A percentile compares a stretch with the other conserved stretches of the same genome.
phyloP scores from a whole-genome alignment of 2,888 invertebrate species.

The Prostheceraeus crozeri region DNA sequence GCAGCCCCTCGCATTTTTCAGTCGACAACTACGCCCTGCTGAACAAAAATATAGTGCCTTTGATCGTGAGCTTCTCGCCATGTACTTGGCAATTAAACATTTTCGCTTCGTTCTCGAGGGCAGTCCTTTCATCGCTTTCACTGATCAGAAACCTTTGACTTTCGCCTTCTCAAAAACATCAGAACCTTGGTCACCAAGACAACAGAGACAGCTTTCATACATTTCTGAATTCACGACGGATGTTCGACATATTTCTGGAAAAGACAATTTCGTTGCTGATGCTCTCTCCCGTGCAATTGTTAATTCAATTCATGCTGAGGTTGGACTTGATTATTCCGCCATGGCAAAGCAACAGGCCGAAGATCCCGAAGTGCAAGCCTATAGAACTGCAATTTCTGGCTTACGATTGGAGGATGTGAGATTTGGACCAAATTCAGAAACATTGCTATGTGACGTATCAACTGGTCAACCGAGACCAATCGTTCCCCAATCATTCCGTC shows the following conservation, averaged over 20 bases:
- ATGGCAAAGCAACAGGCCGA: not conserved
- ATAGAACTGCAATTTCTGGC: not conserved
- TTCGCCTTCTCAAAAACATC: constrained; percentile 49
- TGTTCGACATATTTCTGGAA: constrained; percentile 4
- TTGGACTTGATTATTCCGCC: constrained; percentile 5
- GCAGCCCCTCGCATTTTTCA: constrained; percentile 40
- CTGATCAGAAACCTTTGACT: constrained; percentile 44
- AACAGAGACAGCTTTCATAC: constrained; percentile 5
- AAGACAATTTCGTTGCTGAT: constrained; percentile 28
- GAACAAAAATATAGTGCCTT: constrained; percentile 18
- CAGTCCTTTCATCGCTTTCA: constrained; percentile 46
- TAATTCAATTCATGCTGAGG: not conserved
- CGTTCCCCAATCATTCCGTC: constrained; percentile 31
- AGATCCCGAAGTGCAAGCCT: not conserved
- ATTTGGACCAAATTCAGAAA: not conserved
- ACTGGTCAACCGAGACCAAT: constrained; percentile 37
- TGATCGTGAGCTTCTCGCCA: constrained; percentile 28
- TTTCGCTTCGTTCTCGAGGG: constrained; percentile 47
- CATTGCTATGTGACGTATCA: constrained; percentile 30
- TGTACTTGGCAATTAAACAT: constrained; percentile 32
- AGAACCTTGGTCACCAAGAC: constrained; percentile 8
- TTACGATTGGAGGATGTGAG: constrained; percentile 10
- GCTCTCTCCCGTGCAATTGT: constrained; percentile 29
- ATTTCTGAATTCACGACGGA: constrained; percentile 12
- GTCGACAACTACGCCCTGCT: constrained; percentile 7